Conservation (phyloP, 2,113 vertebrate genomes). For the Mastomys natalensis region DNA sequence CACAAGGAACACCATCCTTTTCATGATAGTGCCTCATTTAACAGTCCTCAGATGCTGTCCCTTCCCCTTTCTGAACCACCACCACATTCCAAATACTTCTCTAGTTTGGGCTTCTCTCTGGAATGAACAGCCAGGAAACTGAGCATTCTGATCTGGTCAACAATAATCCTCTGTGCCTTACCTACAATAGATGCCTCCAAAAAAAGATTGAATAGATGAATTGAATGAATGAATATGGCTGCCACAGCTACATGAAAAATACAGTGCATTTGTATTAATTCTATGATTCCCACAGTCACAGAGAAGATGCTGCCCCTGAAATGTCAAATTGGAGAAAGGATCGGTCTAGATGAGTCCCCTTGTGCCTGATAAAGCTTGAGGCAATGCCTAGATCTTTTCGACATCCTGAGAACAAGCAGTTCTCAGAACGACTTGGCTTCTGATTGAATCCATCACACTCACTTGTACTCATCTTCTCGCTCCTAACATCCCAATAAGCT, state of each 20-base stretch:
- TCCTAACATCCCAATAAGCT: neutral
- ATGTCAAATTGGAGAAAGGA: neutral
- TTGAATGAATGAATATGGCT: neutral
- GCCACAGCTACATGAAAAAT: neutral
- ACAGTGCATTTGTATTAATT: conserved; percentile 23
- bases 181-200: neutral
- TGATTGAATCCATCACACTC: neutral
- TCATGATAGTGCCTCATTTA: neutral
- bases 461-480: neutral
- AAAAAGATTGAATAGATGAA: neutral
- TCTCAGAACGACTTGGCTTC: conserved; percentile 38
- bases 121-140: neutral
- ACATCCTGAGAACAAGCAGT: neutral
- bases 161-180: neutral
- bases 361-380: neutral
- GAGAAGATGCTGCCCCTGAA: neutral
- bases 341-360: neutral
- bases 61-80: conserved; percentile 8
- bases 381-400: neutral
- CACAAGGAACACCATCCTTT: neutral
- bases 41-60: neutral
- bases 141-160: neutral
- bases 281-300: neutral
- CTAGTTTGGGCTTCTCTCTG: neutral
- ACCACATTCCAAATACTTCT: neutral